A percentile compares a stretch with the other conserved stretches of the same genome.
These are phyloP conservation scores for Condylostylus longicornis DNA, from an alignment of 1,140 invertebrate genomes.

Conservation along the genomic window DNA sequence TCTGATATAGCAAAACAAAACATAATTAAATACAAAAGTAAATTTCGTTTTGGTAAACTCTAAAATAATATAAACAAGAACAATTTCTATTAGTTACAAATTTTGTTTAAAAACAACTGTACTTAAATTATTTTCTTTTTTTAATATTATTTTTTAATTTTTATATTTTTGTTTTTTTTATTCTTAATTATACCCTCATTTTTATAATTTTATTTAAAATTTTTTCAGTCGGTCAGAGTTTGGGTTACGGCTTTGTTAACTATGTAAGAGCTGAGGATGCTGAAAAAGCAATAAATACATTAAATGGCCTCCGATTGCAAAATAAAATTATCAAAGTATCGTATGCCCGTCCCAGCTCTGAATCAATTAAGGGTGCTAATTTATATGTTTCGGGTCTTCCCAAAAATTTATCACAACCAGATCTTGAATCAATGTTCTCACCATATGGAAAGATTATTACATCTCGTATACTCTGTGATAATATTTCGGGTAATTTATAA, in stretches of 20 bases:
- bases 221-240: conserved; percentile 48
- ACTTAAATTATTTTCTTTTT: not conserved
- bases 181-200: not conserved
- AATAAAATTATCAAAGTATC: conserved; percentile 89
- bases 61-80: too few species aligned
- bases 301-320: conserved; percentile 71
- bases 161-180: not conserved
- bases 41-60: too few species aligned
- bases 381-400: conserved; percentile 77
- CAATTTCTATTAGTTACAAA: too few species aligned
- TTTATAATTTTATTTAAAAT: not conserved
- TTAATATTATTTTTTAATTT: not conserved
- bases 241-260: conserved; percentile 84
- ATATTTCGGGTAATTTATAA: conserved; percentile 46
- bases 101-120: too few species aligned
- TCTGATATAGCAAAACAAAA: too few species aligned
- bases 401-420: conserved; percentile 70
- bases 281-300: conserved; percentile 68
- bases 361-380: conserved; percentile 81
- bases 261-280: conserved; percentile 70
- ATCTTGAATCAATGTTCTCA: conserved; percentile 67
- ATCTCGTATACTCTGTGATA: conserved; percentile 74
- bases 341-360: conserved; percentile 72
- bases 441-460: conserved; percentile 74
- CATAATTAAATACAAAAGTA: too few species aligned